Conservation (phyloP, 2,888 invertebrate species). For the Troides aeacus region DNA sequence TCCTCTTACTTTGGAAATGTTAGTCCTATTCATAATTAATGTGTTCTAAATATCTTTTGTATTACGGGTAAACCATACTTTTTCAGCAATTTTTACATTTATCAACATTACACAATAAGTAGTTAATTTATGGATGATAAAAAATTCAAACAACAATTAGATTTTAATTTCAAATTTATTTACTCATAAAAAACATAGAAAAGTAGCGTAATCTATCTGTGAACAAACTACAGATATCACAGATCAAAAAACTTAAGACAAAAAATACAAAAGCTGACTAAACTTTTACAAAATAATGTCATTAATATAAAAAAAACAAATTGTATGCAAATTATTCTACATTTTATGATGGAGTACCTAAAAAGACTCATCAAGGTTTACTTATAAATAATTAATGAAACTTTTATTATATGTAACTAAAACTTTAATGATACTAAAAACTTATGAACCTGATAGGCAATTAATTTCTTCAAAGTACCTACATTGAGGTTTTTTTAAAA, state of each 20-base stretch:
- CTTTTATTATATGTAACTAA: background rate
- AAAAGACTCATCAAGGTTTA: background rate
- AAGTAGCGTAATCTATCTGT: constrained; percentile 23
- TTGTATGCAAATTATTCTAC: background rate
- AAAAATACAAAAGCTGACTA: constrained; percentile 1
- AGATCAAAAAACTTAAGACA: constrained; percentile 21
- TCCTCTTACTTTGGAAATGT: too few species aligned
- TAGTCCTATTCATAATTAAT: too few species aligned
- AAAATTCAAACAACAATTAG: background rate
- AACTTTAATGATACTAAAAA: background rate
- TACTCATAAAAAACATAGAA: constrained; percentile 10
- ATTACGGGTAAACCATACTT: too few species aligned
- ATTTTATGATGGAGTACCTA: background rate
- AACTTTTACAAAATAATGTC: background rate
- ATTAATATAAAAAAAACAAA: background rate
- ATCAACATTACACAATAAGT: too few species aligned
- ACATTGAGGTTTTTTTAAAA: background rate
- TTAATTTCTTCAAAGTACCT: background rate
- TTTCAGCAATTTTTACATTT: too few species aligned
- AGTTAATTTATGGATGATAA: background rate
- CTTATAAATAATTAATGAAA: background rate
- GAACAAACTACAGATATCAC: constrained; percentile 27
- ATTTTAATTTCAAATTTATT: background rate
- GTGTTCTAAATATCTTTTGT: too few species aligned
- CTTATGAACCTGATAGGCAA: background rate